Conservation (phyloP, 1,140 invertebrate species). For the Macrobrachium nipponense region DNA sequence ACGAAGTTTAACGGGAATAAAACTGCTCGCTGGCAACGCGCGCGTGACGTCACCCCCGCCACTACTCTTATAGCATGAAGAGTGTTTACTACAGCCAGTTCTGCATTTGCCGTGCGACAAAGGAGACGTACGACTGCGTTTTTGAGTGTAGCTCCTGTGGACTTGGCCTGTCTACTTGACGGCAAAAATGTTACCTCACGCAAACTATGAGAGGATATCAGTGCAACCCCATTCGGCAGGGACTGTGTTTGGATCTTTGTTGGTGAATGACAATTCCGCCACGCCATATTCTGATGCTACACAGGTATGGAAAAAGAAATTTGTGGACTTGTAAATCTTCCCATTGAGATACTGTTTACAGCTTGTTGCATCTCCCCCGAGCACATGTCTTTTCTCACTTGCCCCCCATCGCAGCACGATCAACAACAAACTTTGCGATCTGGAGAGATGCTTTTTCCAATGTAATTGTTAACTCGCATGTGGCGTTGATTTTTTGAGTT, state of each 20-base stretch:
- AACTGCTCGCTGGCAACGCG: not conserved
- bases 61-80: constrained; percentile 43
- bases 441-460: no score
- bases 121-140: constrained; percentile 17
- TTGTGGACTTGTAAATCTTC: constrained; percentile 46
- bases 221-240: constrained; percentile 9
- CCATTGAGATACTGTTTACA: not conserved
- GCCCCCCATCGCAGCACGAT: not conserved
- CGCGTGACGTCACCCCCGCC: constrained; percentile 49
- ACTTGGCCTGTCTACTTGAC: constrained; percentile 43
- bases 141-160: constrained; percentile 41
- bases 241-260: constrained; percentile 69
- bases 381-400: not conserved
- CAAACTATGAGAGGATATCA: constrained; percentile 47
- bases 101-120: constrained; percentile 47
- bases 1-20: not conserved
- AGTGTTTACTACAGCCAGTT: constrained; percentile 53
- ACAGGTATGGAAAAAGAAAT: constrained; percentile 76
- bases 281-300: constrained; percentile 97
- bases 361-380: not conserved
- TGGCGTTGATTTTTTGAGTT: not conserved
- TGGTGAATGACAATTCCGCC: constrained; percentile 87
- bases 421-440: no score
- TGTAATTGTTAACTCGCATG: not conserved
- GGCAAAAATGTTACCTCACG: constrained; percentile 54